A percentile compares a stretch with the other conserved stretches of the same genome.
These are phyloP conservation scores for Cyprinodon tularosa DNA, from an alignment of 2,113 vertebrate species.

Conservation along the genomic window DNA sequence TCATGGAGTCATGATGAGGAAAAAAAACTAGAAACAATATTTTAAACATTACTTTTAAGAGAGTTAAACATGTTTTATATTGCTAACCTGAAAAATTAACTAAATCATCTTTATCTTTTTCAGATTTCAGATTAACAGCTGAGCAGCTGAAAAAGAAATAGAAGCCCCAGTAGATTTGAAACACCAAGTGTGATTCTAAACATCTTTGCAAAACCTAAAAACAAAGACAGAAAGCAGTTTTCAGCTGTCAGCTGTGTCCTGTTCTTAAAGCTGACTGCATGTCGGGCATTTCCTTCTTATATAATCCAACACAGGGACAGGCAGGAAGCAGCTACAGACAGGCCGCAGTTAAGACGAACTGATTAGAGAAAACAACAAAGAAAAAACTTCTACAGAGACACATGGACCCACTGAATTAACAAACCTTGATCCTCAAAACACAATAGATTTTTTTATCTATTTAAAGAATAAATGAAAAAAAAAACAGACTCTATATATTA, in stretches of 20 bases:
- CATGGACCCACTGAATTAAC: not conserved
- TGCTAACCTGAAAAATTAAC: not conserved
- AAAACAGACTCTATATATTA: not conserved
- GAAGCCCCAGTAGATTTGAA: conserved; percentile 24
- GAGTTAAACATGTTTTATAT: not conserved
- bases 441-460: no score
- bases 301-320: conserved; percentile 46
- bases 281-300: conserved; percentile 52
- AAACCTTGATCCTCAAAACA: no score
- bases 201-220: conserved; percentile 22
- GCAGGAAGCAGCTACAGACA: conserved; percentile 9
- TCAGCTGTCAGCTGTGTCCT: conserved; percentile 26
- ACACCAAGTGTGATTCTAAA: conserved; percentile 13
- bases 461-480: not conserved
- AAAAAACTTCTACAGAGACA: not conserved
- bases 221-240: conserved; percentile 28
- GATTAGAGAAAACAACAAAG: conserved; percentile 28
- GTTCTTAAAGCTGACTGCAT: conserved; percentile 49
- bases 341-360: conserved; percentile 11
- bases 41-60: not conserved
- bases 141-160: conserved; percentile 5
- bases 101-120: not conserved
- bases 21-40: not conserved
- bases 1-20: not conserved
- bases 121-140: not conserved